Base-by-base conservation (phyloP, 1,140 invertebrate genomes). In the Drosophila truncata region DNA sequence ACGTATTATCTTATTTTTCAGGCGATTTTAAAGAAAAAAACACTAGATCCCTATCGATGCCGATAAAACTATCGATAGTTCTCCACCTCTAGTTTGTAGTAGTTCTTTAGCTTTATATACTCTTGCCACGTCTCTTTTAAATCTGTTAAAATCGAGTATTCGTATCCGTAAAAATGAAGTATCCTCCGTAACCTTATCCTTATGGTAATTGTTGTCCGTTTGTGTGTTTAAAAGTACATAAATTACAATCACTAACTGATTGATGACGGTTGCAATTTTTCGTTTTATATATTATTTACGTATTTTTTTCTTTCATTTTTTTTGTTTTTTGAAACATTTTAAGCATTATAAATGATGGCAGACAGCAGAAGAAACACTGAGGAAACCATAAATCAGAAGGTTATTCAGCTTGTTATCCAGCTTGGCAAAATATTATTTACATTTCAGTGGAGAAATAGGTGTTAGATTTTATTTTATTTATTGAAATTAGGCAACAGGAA, bases 281-380 rank as follows among this genome's bases (percentile, higher is more conserved):
- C n/a, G 1, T n/a, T n/a, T 35, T 23, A 11, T 47, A 16, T 47
- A 47, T 47, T 47, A 47, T 27, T 47, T 47, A 25, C 23, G 46
- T 46, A 23, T 25, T 23, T 54, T 35, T 35, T 37, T 37, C n/a
- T 23, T 20, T 3, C 9, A 13, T 52, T 9, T 23, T n/a, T 11
- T 14, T 4, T 2, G 25, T 35, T 33, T 46, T 29, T 39, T n/a
- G 13, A 35, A 46, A 33, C 41, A 27, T 42, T 66, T 63, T 63
- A 66, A 66, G 64, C 64, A 63, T 66, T 66, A 66, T 47, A 66
- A 66, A 66, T 66, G 64, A 66, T 66, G 44, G 10, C 64, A n/a
- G 6, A 23, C n/a, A n/a, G n/a, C 20, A 18, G 6, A 9, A 6
- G 10, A 8, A 25, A 37, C 52, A 37, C 52, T 55, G 52, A 25